Evolutionary conservation across 30 jellyfish, hydroid and myxozoan genomes (phyloP).

Genomic region (Hydractinia symbiolongicarpus): DNA sequence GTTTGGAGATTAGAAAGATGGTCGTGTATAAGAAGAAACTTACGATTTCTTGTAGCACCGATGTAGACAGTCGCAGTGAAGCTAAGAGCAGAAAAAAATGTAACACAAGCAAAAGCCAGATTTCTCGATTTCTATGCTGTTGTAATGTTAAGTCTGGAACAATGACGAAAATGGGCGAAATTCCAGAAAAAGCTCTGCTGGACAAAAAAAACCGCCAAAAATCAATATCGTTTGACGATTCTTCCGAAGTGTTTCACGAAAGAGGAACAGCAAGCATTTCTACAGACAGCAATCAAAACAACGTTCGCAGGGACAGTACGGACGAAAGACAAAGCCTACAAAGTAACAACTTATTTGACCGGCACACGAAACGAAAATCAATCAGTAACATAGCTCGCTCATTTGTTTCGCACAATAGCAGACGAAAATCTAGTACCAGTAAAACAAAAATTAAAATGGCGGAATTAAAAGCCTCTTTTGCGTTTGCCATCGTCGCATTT

Average conservation of each 20-base stretch:
- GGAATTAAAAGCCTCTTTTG: constrained; percentile 61
- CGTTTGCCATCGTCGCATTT: constrained; percentile 75
- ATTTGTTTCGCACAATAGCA: constrained; percentile 17
- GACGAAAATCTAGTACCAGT: constrained; percentile 18
- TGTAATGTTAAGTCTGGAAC: not conserved
- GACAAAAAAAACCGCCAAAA: not conserved
- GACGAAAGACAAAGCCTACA: not conserved
- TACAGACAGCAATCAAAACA: not conserved
- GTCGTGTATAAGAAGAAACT: not conserved
- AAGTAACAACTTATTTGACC: not conserved
- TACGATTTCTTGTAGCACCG: not conserved
- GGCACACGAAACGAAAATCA: not conserved
- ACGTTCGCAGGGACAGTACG: not conserved
- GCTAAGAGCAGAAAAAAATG: not conserved
- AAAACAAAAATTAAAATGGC: constrained; percentile 35
- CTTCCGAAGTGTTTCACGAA: not conserved
- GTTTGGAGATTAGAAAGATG: constrained; percentile 25
- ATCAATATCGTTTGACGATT: not conserved
- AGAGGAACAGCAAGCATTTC: not conserved
- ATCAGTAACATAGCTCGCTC: not conserved
- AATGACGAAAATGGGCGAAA: not conserved
- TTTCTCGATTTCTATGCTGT: not conserved
- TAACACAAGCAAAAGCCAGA: not conserved
- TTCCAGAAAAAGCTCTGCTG: not conserved
- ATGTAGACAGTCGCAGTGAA: not conserved